Evolutionary conservation across 2,888 invertebrate species (phyloP), one percentile per base, ranked within the genome.

Genomic region (Leptinotarsa tumamoca): DNA sequence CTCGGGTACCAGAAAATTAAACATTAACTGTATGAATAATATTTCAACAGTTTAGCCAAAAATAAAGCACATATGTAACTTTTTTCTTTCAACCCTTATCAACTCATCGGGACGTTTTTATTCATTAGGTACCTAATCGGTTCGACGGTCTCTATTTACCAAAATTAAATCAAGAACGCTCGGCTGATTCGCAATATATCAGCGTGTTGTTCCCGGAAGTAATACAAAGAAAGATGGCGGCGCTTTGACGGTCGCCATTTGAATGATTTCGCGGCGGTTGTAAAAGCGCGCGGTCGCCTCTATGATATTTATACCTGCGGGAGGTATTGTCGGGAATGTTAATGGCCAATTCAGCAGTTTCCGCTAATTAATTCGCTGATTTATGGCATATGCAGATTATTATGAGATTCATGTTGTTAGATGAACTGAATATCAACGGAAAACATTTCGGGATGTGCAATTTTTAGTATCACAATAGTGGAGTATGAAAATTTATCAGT

Each of bases 241-340:
- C 61, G 68, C 73, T 77, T 76, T 77, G 76, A 52, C 76, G 77
- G 79, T 76, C 61, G 72, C 72, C 75, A 78, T 77, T 73, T 75
- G 67, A 71, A 74, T 56, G 54, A 67, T 74, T 72, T 61, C 50
- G 72, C 75, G 75, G 75, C 66, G 51, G 43, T 67, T 66, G 54
- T 15, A 58, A 74, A 78, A 78, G 63, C 67, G 72, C 67, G 76
- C 80, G 80, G 80, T 72, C 54, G 56, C 43, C 77, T 80, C 70
- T 80, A 80, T 80, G 81, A 77, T 72, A 81, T 80, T 74, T 68
- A 81, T 80, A 81, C 79, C 77, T 75, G 70, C 56, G 58, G 67
- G 71, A 56, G 50, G 43, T 63, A 63, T 63, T 63, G 63, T 63
- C n/a, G 63, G 63, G 33, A 43, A 63, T 33, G 43, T 63, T 63